A percentile compares a stretch with the other conserved stretches of the same genome.
Conservation (phyloP, 30 jellyfish, hydroid and myxozoan species). For the Turritopsis rubra region DNA sequence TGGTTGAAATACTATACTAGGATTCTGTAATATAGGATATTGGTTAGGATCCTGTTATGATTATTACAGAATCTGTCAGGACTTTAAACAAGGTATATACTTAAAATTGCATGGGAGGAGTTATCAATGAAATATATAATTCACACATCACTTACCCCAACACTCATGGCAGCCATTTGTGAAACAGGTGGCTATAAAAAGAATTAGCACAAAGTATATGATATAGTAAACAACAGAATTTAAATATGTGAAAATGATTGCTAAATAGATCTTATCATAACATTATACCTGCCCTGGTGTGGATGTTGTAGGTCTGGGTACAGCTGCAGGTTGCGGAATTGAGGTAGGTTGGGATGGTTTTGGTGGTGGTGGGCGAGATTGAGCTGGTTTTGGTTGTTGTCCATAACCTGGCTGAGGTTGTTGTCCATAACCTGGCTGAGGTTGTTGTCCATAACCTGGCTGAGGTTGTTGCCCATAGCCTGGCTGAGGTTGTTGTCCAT, state of each 20-base stretch:
- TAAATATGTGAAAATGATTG: background rate
- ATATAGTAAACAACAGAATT: background rate
- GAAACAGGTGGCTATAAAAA: constrained; percentile 57
- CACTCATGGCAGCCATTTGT: constrained; percentile 62
- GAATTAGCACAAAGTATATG: background rate
- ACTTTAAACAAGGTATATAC: background rate
- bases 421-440: constrained; percentile 43
- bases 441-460: constrained; percentile 25
- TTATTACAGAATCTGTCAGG: no score
- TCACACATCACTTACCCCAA: constrained; percentile 6
- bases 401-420: constrained; percentile 53
- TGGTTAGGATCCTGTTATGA: no score
- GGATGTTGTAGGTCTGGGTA: constrained; percentile 8
- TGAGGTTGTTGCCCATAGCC: constrained; percentile 22
- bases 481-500: constrained; percentile 29
- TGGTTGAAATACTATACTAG: no score
- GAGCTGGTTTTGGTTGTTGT: constrained; percentile 33
- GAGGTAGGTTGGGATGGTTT: constrained; percentile 39
- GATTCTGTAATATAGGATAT: no score
- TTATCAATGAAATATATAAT: no score
- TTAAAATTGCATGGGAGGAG: no score
- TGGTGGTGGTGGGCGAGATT: constrained; percentile 27
- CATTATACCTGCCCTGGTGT: constrained; percentile 12
- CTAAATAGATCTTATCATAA: background rate
- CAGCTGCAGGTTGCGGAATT: constrained; percentile 25